Evolutionary conservation across 2,888 invertebrate genomes (phyloP), one percentile per base, ranked within the genome.

Genomic region (Sarcophaga carnaria): DNA sequence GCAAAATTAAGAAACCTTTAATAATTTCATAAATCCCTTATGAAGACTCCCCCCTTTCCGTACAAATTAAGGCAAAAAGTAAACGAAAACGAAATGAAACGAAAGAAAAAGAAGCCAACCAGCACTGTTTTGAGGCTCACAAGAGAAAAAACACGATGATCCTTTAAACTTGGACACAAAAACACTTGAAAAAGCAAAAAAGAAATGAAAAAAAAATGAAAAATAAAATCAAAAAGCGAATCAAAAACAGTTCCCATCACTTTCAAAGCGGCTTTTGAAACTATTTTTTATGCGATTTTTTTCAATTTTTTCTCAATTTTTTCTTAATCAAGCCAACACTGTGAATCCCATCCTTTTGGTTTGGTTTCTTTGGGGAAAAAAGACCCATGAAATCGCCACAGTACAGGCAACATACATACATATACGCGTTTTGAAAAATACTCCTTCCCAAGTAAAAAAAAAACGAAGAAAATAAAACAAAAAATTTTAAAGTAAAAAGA

Each of bases 221-320:
- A 45, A 71, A 83, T 14, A 54, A 54, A 12, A 54, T 14, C 54
- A 54, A 54, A 37, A 37, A 37, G 37, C 37, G 37, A 37, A 37
- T 37, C 37, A 78, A 45, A 81, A 75, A 78, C 81, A 82, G 84
- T 84, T 87, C 87, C 87, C 87, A 84, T 87, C 84, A 76, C 71
- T 87, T 84, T 87, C 81, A 87, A 87, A 84, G 87, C 87, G 84
- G 84, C 87, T 84, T 87, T 84, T 84, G 82, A 87, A 87, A 84
- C 81, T 84, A 84, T 84, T 84, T 84, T 87, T 87, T 87, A 87
- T 87, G 81, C 62, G 86, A 79, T 83, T 77, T 80, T 66, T 62
- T 70, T 69, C 14, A 75, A 20, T 74, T 80, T 60, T 74, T 80
- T 47, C 45, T 20, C 12, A 37, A 67, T 67, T 59, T 67, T 66